Base-by-base conservation (phyloP, 37 sponge, comb jelly and placozoan species). In the Amphimedon queenslandica region DNA sequence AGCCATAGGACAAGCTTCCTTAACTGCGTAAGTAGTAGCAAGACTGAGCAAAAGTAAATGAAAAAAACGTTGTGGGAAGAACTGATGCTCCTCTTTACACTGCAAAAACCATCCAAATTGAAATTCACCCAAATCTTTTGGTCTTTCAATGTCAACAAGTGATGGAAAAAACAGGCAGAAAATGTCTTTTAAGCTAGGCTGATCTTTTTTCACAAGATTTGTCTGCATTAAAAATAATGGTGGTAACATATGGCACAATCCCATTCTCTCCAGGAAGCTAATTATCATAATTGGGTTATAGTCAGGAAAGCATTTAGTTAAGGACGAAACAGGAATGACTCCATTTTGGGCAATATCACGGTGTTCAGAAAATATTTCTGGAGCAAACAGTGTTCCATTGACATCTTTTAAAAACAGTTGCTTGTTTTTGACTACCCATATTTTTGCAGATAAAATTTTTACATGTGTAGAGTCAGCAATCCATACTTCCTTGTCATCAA, bases 61-160 rank as follows among this genome's bases (percentile, higher is more conserved):
- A 60, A 60, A n/a, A 60, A 60, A 60, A 60, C 61, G 61, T 25
- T 13, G 21, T n/a, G 25, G 21, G 21, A 60, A 60, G 27, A 60
- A 60, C 61, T 60, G 25, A 60, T 60, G 21, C 23, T 13, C 24
- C 8, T 60, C 21, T 5, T 6, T 25, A 60, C 61, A 60, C 27
- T 60, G 21, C 5, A 60, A 24, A 60, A 13, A 60, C 61, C 61
- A 60, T n/a, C 61, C 61, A 60, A 60, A 60, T 24, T 60, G 61
- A n/a, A 60, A n/a, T 6, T 23, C 34, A 21, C 25, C 43, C 23
- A n/a, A 5, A n/a, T 11, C 27, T n/a, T 60, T 11, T n/a, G 61
- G 61, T 60, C 61, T 11, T 60, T 60, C 61, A 25, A 25, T 24
- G 5, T n/a, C 24, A 25, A 60, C 27, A 6, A 60, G 61, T 13